Evolutionary conservation across 2,888 invertebrate species (phyloP).

Genomic region (Meganola albula): DNA sequence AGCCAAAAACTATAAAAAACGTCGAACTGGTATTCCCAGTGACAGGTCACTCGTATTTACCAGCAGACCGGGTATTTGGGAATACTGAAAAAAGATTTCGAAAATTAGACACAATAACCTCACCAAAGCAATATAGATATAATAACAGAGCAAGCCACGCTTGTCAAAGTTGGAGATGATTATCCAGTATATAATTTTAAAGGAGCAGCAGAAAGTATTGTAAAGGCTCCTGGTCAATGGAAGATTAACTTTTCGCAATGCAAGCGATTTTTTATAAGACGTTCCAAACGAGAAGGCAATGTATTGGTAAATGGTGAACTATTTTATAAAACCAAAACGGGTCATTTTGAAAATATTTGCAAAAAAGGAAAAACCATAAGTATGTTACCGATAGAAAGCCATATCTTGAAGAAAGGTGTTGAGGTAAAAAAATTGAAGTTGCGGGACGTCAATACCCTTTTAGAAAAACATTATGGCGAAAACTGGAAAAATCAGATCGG

Average conservation of each 20-base stretch:
- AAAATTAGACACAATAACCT: conserved; percentile 16
- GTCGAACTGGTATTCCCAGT: conserved; percentile 26
- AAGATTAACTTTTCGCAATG: not conserved
- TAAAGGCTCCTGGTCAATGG: not conserved
- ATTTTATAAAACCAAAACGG: not conserved
- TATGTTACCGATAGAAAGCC: not conserved
- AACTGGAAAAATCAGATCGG: too few species aligned
- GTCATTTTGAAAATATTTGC: not conserved
- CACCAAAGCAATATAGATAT: conserved; percentile 16
- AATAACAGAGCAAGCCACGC: conserved; percentile 12
- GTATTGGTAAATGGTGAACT: not conserved
- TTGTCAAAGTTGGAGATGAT: conserved; percentile 19
- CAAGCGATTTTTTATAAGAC: not conserved
- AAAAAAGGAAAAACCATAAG: not conserved
- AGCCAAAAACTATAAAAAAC: conserved; percentile 11
- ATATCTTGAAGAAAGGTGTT: too few species aligned
- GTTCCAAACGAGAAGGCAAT: not conserved
- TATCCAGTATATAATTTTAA: conserved; percentile 7
- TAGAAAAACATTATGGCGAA: too few species aligned
- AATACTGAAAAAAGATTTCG: conserved; percentile 18
- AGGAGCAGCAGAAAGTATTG: not conserved
- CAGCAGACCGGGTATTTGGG: conserved; percentile 19
- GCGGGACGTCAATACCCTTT: too few species aligned
- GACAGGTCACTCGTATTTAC: conserved; percentile 23
- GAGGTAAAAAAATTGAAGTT: too few species aligned